Evolutionary conservation across 2,113 vertebrate species (phyloP).

Genomic region (Chrysochloris asiatica): DNA sequence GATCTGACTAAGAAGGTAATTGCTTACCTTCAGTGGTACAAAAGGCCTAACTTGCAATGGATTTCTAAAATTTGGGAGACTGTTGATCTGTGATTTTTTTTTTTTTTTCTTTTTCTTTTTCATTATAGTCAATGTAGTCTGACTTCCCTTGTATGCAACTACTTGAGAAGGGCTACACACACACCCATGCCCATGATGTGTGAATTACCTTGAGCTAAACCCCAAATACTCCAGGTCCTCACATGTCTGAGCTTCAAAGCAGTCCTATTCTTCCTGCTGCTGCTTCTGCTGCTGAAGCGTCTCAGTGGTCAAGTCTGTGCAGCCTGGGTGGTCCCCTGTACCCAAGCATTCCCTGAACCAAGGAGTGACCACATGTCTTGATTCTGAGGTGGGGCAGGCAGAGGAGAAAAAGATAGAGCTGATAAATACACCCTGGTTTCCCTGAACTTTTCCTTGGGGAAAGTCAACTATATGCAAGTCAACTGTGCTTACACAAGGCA

Average conservation of each 20-base stretch:
- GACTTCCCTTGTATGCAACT: slow-evolving; percentile 16
- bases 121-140: too few relatives aligned
- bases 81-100: background rate
- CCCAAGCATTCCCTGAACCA: slow-evolving; percentile 32
- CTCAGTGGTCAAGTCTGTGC: slow-evolving; percentile 1
- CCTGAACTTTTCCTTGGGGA: background rate
- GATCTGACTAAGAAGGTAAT: background rate
- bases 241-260: slow-evolving; percentile 68
- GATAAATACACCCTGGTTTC: slow-evolving; percentile 60
- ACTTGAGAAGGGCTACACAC: background rate
- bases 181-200: background rate
- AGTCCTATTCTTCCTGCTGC: background rate
- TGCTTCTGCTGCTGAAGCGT: background rate
- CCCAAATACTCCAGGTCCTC: slow-evolving; percentile 47
- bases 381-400: background rate
- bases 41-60: too few relatives aligned
- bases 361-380: slow-evolving; percentile 30
- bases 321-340: slow-evolving; percentile 58
- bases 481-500: background rate
- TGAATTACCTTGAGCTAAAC: slow-evolving; percentile 57
- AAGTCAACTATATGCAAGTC: slow-evolving; percentile 1
- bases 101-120: too few relatives aligned
- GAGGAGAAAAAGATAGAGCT: slow-evolving; percentile 54
- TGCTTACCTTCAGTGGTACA: background rate
- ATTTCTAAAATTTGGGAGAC: background rate